These are phyloP conservation scores for Heliothis peltigera DNA, from an alignment of 2,888 invertebrate genomes.

Conservation along the genomic window DNA sequence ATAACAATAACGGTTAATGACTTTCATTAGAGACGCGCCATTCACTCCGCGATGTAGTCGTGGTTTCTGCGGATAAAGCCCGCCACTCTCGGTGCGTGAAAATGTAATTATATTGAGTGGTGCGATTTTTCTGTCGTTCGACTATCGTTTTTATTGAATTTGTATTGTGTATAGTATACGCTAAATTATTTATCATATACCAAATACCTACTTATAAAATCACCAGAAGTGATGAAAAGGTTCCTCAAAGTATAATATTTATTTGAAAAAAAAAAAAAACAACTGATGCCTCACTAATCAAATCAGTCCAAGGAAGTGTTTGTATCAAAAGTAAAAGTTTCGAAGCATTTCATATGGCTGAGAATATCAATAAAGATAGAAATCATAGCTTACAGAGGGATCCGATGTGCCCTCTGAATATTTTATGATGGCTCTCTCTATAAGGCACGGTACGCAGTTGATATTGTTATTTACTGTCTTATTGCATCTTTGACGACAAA, in stretches of 20 bases:
- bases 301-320: slow-evolving; percentile 14
- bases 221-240: too few relatives aligned
- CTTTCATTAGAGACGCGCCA: slow-evolving; percentile 67
- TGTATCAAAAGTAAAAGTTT: slow-evolving; percentile 12
- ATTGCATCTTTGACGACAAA: slow-evolving; percentile 17
- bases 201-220: too few relatives aligned
- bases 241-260: too few relatives aligned
- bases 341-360: slow-evolving; percentile 18
- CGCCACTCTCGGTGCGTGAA: slow-evolving; percentile 19
- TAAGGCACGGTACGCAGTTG: slow-evolving; percentile 22
- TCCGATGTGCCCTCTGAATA: slow-evolving; percentile 44
- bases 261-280: not conserved
- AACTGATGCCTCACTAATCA: slow-evolving; percentile 2
- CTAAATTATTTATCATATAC: not conserved
- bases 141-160: not conserved
- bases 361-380: slow-evolving; percentile 45
- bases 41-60: slow-evolving; percentile 54
- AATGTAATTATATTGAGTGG: slow-evolving; percentile 15
- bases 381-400: slow-evolving; percentile 44
- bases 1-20: slow-evolving; percentile 72
- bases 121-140: not conserved
- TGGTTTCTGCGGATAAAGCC: slow-evolving; percentile 43
- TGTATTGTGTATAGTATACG: not conserved
- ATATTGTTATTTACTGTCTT: slow-evolving; percentile 16
- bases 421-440: slow-evolving; percentile 35